Percentiles rank a stretch among this genome's conserved stretches.
Evolutionary conservation across 2,113 vertebrate species (phyloP).

Genomic region (Silurus meridionalis): DNA sequence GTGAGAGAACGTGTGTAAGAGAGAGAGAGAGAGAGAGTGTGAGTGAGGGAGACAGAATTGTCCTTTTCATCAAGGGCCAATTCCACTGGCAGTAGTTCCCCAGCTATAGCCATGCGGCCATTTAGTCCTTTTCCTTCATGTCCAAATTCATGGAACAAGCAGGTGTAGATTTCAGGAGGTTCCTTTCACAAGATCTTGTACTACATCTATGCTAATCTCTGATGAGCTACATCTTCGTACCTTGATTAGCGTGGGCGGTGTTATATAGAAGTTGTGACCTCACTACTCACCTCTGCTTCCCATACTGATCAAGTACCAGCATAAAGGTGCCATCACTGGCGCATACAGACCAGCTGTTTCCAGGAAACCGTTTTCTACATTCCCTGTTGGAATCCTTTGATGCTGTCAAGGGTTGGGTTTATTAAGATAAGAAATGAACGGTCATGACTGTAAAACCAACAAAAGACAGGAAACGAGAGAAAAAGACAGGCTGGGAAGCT

Average conservation of each 20-base stretch:
- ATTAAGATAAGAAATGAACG: conserved; percentile 38
- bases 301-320: neutral
- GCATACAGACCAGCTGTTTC: conserved; percentile 32
- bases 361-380: conserved; percentile 31
- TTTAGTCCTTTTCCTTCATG: neutral
- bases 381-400: conserved; percentile 37
- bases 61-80: conserved; percentile 41
- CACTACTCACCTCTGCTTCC: neutral
- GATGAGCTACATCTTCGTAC: neutral
- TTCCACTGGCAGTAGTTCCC: conserved; percentile 36
- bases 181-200: neutral
- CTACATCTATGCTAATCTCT: neutral
- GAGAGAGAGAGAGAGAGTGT: conserved; percentile 32
- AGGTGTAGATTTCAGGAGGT: neutral
- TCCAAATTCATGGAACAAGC: conserved; percentile 22
- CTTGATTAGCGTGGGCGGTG: neutral
- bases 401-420: conserved; percentile 5
- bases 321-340: neutral
- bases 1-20: conserved; percentile 4
- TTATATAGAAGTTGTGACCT: neutral
- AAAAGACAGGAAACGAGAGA: neutral
- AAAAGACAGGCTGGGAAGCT: neutral
- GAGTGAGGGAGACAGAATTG: conserved; percentile 5
- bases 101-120: neutral
- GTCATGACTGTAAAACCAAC: conserved; percentile 40